Evolutionary conservation across 2,888 invertebrate genomes (phyloP).

Genomic region (Balanococcus diminutus): DNA sequence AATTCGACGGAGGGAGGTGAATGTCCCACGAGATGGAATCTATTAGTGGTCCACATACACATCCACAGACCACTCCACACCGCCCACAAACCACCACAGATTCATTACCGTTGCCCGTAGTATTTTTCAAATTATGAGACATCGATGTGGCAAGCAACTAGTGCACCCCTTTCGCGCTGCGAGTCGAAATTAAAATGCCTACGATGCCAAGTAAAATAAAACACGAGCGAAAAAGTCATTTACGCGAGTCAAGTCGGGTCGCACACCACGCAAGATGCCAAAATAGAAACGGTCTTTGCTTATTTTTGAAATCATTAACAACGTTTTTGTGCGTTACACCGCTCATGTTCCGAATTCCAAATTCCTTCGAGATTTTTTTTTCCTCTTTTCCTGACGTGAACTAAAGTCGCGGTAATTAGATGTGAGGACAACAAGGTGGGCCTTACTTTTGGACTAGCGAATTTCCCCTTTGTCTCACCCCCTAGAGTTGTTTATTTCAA

Average conservation of each 20-base stretch:
- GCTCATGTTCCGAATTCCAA: background rate
- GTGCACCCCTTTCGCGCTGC: background rate
- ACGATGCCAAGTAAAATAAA: background rate
- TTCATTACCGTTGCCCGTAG: background rate
- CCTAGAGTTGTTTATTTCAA: no score
- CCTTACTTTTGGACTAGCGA: no score
- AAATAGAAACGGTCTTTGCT: conserved; percentile 23
- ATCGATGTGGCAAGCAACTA: background rate
- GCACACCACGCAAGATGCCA: background rate
- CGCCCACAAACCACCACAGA: background rate
- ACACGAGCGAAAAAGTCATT: background rate
- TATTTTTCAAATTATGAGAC: conserved; percentile 11
- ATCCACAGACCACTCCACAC: background rate
- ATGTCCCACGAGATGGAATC: background rate
- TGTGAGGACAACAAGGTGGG: no score
- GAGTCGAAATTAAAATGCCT: background rate
- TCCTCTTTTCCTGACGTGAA: background rate
- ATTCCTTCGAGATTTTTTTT: background rate
- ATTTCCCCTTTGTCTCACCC: no score
- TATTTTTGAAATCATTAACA: conserved; percentile 14
- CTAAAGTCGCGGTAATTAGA: no score
- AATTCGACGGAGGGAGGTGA: background rate
- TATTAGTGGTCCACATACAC: background rate
- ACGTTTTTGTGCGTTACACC: background rate
- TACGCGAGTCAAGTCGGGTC: background rate